phyloP scores from a whole-genome alignment of 1,140 invertebrate genomes.

The Drosophila takahashii region DNA sequence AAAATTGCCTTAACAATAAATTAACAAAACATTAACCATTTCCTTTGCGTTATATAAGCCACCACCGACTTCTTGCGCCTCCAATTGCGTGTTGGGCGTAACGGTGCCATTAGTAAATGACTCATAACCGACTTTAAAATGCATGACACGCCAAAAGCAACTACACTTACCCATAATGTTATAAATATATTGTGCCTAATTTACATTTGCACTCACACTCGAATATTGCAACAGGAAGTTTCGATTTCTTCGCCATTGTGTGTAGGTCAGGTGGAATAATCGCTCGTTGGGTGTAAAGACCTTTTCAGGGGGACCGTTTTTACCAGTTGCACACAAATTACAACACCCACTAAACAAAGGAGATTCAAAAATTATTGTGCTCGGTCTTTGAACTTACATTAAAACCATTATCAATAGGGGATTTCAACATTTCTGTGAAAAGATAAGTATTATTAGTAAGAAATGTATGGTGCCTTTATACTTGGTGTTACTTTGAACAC shows the following conservation, averaged over 20 bases:
- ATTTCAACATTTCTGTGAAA: too few species aligned
- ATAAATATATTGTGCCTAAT: slow-evolving; percentile 7
- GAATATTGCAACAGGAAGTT: slow-evolving; percentile 58
- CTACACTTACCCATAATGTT: background rate
- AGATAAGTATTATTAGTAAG: too few species aligned
- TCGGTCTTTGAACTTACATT: background rate
- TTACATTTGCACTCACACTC: slow-evolving; percentile 27
- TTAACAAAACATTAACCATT: slow-evolving; percentile 14
- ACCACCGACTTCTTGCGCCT: slow-evolving; percentile 5
- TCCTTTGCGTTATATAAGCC: slow-evolving; percentile 33
- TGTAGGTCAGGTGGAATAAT: slow-evolving; percentile 31
- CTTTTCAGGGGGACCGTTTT: slow-evolving; percentile 11
- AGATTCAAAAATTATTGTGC: background rate
- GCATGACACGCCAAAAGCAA: slow-evolving; percentile 44
- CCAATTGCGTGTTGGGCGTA: slow-evolving; percentile 38
- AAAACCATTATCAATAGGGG: too few species aligned
- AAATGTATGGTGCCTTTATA: too few species aligned
- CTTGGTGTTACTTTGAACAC: too few species aligned
- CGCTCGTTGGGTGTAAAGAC: slow-evolving; percentile 52
- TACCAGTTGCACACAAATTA: background rate
- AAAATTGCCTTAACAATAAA: slow-evolving; percentile 24
- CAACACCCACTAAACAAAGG: slow-evolving; percentile 12
- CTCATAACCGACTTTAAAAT: slow-evolving; percentile 61
- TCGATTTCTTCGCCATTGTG: slow-evolving; percentile 69
- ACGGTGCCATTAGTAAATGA: slow-evolving; percentile 61